A percentile compares a stretch with the other conserved stretches of the same genome.
phyloP scores from a whole-genome alignment of 2,113 vertebrate species.

The Microcebus lehilahytsara region DNA sequence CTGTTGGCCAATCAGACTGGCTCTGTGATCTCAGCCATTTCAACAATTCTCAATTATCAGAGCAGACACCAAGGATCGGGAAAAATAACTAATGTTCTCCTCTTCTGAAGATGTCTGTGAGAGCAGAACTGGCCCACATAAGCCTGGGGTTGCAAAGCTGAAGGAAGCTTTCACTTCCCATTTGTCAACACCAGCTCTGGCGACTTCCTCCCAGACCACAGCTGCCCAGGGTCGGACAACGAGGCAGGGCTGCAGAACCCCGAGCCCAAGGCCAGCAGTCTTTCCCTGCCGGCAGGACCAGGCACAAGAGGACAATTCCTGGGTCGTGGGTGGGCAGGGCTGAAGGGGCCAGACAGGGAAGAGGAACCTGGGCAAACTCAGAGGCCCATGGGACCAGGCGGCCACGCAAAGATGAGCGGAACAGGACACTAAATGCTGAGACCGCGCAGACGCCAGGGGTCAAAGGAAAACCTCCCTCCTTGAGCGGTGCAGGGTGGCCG shows the following conservation, averaged over 20 bases:
- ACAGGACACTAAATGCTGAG: rapidly evolving
- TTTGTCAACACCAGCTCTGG: background rate
- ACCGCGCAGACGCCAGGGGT: background rate
- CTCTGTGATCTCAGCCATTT: background rate
- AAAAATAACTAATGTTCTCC: conserved; percentile 1
- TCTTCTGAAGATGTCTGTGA: background rate
- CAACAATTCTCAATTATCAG: background rate
- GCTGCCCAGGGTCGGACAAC: background rate
- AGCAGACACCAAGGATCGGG: background rate
- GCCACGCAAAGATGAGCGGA: rapidly evolving
- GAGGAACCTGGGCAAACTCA: background rate
- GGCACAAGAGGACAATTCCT: rapidly evolving
- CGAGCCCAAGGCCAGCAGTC: rapidly evolving
- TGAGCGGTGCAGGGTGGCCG: rapidly evolving
- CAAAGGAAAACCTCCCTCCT: background rate
- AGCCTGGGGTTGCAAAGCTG: background rate
- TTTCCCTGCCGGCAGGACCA: rapidly evolving
- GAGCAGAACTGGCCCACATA: background rate
- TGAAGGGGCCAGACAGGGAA: background rate
- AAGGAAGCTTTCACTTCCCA: background rate
- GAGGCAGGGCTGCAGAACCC: rapidly evolving
- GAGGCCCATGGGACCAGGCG: rapidly evolving
- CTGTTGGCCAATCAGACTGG: background rate
- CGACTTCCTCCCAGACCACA: too few species aligned
- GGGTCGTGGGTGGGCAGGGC: background rate